Base-by-base conservation (phyloP, 2,797 vertebrate species). In the Cephalopachus bancanus region DNA sequence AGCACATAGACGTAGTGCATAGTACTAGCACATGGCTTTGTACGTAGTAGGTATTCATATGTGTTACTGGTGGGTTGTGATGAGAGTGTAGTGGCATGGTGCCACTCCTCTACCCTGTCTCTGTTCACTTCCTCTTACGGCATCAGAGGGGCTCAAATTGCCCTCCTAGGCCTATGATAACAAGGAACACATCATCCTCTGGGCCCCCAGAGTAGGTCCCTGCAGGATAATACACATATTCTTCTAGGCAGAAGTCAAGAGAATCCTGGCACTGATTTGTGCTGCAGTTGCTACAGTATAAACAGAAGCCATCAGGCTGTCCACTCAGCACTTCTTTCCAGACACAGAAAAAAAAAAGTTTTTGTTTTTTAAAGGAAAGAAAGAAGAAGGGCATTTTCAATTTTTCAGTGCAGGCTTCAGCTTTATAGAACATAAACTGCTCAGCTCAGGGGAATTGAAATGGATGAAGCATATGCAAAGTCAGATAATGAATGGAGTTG, bases 281-380 rank as follows among this genome's bases (percentile, higher is more conserved):
- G 94, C 87, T 0, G 1, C 57, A 17, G 83, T 91, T 85, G 93
- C 60, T 96, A 17, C 91, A 83, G 80, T 59, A 80, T 95, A 96
- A 97, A 97, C 94, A 97, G 94, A 96, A 95, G 91, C 89, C 0
- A 0, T 69, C 79, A 93, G 91, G 87, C 49, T 96, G 96, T 88
- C 93, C 87, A 96, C 91, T 96, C 97, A 97, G 97, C 97, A 97
- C 49, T 97, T 97, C 78, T 93, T 90, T 65, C 59, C 87, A 67
- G 90, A 64, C 93, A 78, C 7, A 24, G 59, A 22, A 60, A 89
- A 85, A 74, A 83, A 72, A 93, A 59, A 11, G 22, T 78, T 71
- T 94, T 80, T 91, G 15, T 88, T 95, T 96, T 90, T 94, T 0
- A 62, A 89, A 95, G 72, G 65, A 94, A 95, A 95, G 95, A 94